phyloP scores from a whole-genome alignment of 2,797 vertebrate genomes.

The Tamandua tetradactyla region DNA sequence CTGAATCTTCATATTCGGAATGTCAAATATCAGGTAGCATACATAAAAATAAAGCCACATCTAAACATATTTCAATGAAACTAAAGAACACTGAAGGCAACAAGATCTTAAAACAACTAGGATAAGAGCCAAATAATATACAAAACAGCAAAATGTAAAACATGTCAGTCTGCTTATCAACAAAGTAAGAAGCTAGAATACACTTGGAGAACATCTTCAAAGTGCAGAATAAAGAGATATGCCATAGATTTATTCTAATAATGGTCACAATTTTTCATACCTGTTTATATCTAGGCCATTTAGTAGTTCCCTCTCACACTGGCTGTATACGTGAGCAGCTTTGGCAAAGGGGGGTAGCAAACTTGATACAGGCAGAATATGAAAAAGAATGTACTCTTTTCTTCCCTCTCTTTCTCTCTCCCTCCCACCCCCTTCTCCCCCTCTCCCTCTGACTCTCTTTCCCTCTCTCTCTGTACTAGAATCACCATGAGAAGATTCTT shows the following conservation, averaged over 20 bases:
- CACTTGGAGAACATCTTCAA: neutral
- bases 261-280: neutral
- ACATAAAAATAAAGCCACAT: constrained; percentile 1
- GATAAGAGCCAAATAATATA: neutral
- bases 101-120: neutral
- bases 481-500: neutral
- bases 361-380: neutral
- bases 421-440: too few species aligned
- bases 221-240: neutral
- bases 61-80: neutral
- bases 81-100: neutral
- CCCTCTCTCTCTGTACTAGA: neutral
- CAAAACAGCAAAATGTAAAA: neutral
- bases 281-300: neutral
- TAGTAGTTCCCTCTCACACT: neutral
- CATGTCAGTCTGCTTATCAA: neutral
- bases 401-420: neutral
- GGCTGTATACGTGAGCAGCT: neutral
- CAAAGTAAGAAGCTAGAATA: neutral
- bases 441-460: too few species aligned
- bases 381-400: neutral
- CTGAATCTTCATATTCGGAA: neutral
- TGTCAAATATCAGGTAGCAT: neutral
- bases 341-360: neutral
- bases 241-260: neutral